phyloP scores from a whole-genome alignment of 2,113 vertebrate species.

The Ardeotis arabs region DNA sequence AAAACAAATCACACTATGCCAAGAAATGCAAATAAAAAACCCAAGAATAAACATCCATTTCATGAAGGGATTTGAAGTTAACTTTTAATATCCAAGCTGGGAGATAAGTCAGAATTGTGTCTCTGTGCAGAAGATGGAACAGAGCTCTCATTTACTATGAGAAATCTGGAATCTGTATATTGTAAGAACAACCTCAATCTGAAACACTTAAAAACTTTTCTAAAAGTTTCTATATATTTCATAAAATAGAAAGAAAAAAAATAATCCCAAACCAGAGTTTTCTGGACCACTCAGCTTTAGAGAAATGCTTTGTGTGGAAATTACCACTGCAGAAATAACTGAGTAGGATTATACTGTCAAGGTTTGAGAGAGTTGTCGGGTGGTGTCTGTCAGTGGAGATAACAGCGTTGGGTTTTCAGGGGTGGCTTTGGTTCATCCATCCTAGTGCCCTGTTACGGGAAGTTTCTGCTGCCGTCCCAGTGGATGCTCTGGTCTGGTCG shows the following conservation, averaged over 20 bases:
- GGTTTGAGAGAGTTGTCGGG: background rate
- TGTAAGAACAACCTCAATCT: background rate
- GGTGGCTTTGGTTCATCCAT: background rate
- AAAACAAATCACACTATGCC: conserved; percentile 36
- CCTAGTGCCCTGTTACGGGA: background rate
- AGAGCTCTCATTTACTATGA: conserved; percentile 31
- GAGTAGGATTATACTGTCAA: background rate
- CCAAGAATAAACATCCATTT: conserved; percentile 39
- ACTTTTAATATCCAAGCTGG: conserved; percentile 49
- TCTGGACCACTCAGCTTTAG: background rate
- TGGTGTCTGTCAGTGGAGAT: background rate
- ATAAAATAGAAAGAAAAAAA: background rate
- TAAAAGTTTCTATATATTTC: background rate
- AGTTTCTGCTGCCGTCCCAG: background rate
- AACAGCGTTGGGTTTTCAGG: background rate
- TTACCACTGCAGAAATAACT: background rate
- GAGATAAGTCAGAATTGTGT: conserved; percentile 18
- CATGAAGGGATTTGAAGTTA: conserved; percentile 50
- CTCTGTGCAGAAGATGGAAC: conserved; percentile 21
- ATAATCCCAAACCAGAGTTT: background rate
- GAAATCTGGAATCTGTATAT: background rate
- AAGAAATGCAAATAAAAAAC: background rate
- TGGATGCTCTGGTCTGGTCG: background rate
- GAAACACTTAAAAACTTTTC: background rate
- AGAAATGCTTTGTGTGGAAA: background rate